Evolutionary conservation across 2,888 invertebrate genomes (phyloP).

Genomic region (Hirudinaria manillensis): DNA sequence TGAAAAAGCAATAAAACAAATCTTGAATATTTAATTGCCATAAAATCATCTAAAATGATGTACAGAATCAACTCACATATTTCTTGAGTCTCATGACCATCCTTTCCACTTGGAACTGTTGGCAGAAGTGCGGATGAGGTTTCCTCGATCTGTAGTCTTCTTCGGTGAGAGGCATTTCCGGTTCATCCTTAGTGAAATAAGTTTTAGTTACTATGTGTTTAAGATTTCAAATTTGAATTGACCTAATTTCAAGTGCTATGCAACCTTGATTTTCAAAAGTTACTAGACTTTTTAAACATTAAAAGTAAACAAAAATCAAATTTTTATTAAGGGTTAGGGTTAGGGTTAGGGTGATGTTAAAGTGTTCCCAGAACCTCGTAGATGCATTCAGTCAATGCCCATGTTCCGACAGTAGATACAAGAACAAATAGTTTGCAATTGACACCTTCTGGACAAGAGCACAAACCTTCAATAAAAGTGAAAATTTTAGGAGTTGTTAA

Average conservation of each 20-base stretch:
- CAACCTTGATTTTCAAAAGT: no score
- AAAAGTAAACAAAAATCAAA: no score
- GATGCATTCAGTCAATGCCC: background rate
- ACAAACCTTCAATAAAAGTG: background rate
- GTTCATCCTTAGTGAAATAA: slow-evolving; percentile 6
- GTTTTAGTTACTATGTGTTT: no score
- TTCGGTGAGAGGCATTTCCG: background rate
- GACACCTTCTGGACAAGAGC: background rate
- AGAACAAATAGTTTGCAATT: background rate
- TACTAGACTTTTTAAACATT: no score
- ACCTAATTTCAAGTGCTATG: no score
- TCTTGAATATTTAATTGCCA: background rate
- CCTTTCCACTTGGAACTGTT: background rate
- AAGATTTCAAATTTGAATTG: no score
- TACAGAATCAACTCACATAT: slow-evolving; percentile 6
- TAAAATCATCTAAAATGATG: background rate
- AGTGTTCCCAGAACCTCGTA: background rate
- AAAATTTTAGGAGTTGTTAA: background rate
- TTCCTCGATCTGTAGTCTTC: slow-evolving; percentile 10
- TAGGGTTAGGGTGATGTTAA: no score
- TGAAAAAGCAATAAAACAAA: background rate
- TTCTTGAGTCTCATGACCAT: background rate
- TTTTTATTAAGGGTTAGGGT: no score
- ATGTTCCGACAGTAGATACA: background rate
- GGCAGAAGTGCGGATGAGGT: background rate